phyloP scores from a whole-genome alignment of 2,888 invertebrate species.

The Polymixis lichenea region DNA sequence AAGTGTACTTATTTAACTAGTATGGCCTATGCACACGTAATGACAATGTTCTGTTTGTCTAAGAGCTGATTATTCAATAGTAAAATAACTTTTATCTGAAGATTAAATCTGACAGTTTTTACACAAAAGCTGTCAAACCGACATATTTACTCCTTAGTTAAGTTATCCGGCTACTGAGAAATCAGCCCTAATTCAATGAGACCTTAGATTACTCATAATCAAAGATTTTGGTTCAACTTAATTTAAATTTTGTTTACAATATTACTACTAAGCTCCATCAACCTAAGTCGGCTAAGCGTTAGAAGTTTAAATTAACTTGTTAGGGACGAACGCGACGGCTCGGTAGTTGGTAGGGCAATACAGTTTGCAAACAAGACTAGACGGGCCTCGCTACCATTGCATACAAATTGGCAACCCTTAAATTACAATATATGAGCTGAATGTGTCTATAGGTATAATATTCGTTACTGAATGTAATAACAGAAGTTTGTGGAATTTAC shows the following conservation, averaged over 20 bases:
- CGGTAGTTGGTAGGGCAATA: slow-evolving; percentile 71
- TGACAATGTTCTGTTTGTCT: not conserved
- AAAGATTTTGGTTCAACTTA: slow-evolving; percentile 48
- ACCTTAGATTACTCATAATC: slow-evolving; percentile 22
- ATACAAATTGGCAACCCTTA: slow-evolving; percentile 81
- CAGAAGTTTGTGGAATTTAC: slow-evolving; percentile 9
- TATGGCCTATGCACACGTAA: not conserved
- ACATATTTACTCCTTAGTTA: no score
- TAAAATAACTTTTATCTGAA: no score
- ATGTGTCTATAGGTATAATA: slow-evolving; percentile 63
- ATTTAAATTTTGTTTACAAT: slow-evolving; percentile 79
- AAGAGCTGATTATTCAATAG: no score
- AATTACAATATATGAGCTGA: slow-evolving; percentile 75
- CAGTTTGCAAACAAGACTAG: slow-evolving; percentile 80
- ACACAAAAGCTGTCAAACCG: no score
- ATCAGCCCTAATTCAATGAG: slow-evolving; percentile 9
- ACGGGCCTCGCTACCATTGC: slow-evolving; percentile 73
- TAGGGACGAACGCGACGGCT: slow-evolving; percentile 70
- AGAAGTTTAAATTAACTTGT: slow-evolving; percentile 88
- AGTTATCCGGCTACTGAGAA: no score
- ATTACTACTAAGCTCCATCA: slow-evolving; percentile 79
- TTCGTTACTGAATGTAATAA: slow-evolving; percentile 43
- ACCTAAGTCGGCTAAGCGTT: slow-evolving; percentile 81
- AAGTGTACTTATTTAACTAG: not conserved
- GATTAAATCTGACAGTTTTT: no score